phyloP scores from a whole-genome alignment of 2,888 invertebrate genomes.

The Oasisia sp. region DNA sequence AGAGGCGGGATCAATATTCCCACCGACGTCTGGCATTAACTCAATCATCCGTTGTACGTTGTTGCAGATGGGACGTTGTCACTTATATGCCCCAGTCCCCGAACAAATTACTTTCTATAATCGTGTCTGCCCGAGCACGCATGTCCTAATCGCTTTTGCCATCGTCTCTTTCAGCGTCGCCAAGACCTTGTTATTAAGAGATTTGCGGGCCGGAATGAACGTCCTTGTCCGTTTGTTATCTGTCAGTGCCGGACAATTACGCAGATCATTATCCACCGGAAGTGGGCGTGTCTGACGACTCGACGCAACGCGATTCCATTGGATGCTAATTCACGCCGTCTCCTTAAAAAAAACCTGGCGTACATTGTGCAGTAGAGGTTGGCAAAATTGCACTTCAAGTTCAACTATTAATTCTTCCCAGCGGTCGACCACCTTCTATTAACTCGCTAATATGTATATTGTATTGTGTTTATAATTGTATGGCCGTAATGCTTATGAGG shows the following conservation, averaged over 20 bases:
- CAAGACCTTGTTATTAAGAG: not conserved
- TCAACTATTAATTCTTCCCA: no score
- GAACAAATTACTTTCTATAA: conserved; percentile 13
- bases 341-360: not conserved
- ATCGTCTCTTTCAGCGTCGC: not conserved
- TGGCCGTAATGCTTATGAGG: no score
- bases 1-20: not conserved
- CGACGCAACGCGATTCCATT: not conserved
- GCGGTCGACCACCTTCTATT: no score
- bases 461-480: no score
- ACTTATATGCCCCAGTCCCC: conserved; percentile 5
- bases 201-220: not conserved
- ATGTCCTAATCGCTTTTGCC: not conserved
- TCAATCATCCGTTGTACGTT: conserved; percentile 17
- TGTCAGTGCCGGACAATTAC: not conserved
- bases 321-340: not conserved
- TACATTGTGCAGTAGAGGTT: not conserved
- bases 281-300: not conserved
- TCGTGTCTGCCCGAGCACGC: conserved; percentile 2
- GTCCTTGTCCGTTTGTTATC: conserved; percentile 8
- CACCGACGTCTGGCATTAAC: not conserved
- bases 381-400: not conserved
- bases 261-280: not conserved
- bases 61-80: not conserved
- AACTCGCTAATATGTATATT: no score